Percentiles rank a stretch among this genome's conserved stretches.
Evolutionary conservation across 1,140 invertebrate genomes (phyloP).

Genomic region (Sarcophaga peregrina): DNA sequence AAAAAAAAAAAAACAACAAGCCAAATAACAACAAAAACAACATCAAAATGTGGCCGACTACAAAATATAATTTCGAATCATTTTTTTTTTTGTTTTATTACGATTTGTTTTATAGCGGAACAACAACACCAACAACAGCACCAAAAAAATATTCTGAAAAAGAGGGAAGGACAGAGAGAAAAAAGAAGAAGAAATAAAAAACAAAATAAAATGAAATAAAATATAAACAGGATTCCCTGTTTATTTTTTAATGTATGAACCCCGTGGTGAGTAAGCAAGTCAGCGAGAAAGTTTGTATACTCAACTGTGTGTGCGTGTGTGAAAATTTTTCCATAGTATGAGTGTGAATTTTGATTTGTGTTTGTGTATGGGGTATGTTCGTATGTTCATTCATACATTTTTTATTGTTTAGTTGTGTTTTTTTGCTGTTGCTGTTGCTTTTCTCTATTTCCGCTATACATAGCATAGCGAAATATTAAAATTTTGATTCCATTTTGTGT

Average conservation of each 20-base stretch:
- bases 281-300: neutral
- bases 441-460: no score
- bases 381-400: neutral
- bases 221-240: slow-evolving; percentile 12
- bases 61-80: neutral
- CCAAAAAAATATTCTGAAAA: no score
- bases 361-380: neutral
- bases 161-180: neutral
- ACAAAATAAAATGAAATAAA: neutral
- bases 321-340: no score
- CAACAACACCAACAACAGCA: no score
- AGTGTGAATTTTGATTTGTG: neutral
- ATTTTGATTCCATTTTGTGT: no score
- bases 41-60: neutral
- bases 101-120: no score
- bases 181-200: neutral
- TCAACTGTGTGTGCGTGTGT: no score
- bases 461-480: no score
- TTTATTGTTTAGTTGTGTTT: slow-evolving; percentile 3
- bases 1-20: neutral
- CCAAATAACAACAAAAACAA: neutral
- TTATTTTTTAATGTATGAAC: slow-evolving; percentile 16
- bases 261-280: no score
- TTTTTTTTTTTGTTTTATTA: neutral
- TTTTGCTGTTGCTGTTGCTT: neutral